Evolutionary conservation across 2,888 invertebrate genomes (phyloP), one percentile per base, ranked within the genome.

Genomic region (Lasioglossum calceatum): DNA sequence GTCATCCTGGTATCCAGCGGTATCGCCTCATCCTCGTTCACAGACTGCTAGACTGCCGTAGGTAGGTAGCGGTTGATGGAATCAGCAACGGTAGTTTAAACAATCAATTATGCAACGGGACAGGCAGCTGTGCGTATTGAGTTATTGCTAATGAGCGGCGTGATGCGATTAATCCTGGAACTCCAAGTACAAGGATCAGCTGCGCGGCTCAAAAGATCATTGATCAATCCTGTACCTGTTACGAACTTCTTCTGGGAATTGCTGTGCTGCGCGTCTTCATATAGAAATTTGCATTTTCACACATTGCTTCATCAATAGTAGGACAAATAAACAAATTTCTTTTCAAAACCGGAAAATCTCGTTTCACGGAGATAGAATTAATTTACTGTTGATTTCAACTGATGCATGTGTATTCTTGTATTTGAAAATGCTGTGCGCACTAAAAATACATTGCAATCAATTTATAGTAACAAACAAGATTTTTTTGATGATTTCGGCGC

Each of bases 81-180:
- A 84, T 85, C 85, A 73, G 84, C 72, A 58, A 79, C 79, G 85
- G 79, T 58, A 76, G 72, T 84, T 84, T 85, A 85, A 77, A 85
- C 79, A 85, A 85, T 85, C 85, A 85, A 85, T 85, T 85, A 85
- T 85, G 73, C 84, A 84, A 79, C 79, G 73, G 84, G 76, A 72
- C 85, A 67, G 76, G 32, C 85, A 84, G 79, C 85, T 84, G 79
- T 64, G 79, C 76, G 76, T 79, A 85, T 79, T 85, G 85, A 85
- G 79, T 85, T 85, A 85, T 85, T 84, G 85, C 85, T 85, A 85
- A 85, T 77, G 79, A 85, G 79, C 76, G 73, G 75, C 50, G 76
- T 73, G 84, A 84, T 79, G 84, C 67, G 84, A 85, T 85, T 84
- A 85, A 84, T 84, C 67, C 72, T 70, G 27, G 47, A 54, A 58